Evolutionary conservation across 2,888 invertebrate species (phyloP), one percentile per base, ranked within the genome.

Genomic region (Drosophila mercatorum): DNA sequence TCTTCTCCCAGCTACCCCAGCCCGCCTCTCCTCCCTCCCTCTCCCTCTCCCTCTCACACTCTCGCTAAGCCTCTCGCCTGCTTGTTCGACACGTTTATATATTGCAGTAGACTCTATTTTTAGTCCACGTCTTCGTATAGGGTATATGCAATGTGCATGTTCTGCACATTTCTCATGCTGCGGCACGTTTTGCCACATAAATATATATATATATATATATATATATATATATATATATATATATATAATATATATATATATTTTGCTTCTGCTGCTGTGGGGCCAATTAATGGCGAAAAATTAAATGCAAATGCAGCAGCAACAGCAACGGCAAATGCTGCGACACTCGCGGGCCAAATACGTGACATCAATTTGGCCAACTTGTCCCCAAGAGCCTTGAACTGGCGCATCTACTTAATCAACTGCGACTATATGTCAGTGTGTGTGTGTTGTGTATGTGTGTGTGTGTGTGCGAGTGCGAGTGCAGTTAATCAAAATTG

Each of bases 361-460:
- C 76, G 76, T 77, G 76, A 77, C 76, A 76, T 73, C 73, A 73
- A 66, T 77, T 73, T 73, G 76, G 63, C 66, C 77, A 69, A 73
- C 66, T 70, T 74, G 60, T 51, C 55, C 68, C 65, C 68, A 68
- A 66, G 68, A 57, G 68, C 68, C 68, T 66, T 68, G 57, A 66
- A 65, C 68, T 68, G 68, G 57, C 57, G 65, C 68, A 65, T 57
- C 65, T 65, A 65, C 67, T 68, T 58, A 60, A 69, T 67, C 51
- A 52, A 64, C 22, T 44, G 36, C 57, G 36, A 57, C n/a, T 36
- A 34, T 36, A 44, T 12, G n/a, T 34, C 31, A 28, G 28, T 28
- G 28, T 28, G 36, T 55, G 36, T 28, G 36, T 38, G 43, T 62
- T 56, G 47, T 47, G 47, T 49, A 34, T 31, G 43, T 62, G 31